A percentile compares a stretch with the other conserved stretches of the same genome.
phyloP scores from a whole-genome alignment of 2,888 invertebrate genomes.

The Protophormia terraenovae region DNA sequence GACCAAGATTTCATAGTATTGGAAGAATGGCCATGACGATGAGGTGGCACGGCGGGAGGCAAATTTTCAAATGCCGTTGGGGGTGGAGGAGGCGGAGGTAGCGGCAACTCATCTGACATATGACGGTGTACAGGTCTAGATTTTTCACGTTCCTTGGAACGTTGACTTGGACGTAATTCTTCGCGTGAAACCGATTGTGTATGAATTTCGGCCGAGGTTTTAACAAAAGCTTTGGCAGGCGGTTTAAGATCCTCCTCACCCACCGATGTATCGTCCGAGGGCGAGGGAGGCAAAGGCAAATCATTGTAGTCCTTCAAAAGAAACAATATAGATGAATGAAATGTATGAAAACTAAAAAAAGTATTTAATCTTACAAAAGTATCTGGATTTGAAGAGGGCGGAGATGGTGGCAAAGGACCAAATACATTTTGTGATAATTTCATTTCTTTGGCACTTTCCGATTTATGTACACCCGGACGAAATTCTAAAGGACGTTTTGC shows the following conservation, averaged over 20 bases:
- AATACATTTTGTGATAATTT: slow-evolving; percentile 80
- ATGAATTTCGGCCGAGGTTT: slow-evolving; percentile 69
- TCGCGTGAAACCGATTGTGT: slow-evolving; percentile 55
- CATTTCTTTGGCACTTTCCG: slow-evolving; percentile 89
- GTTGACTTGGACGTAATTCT: slow-evolving; percentile 54
- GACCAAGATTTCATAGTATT: slow-evolving; percentile 92
- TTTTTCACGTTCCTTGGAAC: slow-evolving; percentile 62
- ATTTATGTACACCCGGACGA: slow-evolving; percentile 87
- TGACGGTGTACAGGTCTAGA: slow-evolving; percentile 73
- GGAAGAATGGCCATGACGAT: slow-evolving; percentile 83
- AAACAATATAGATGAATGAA: neutral
- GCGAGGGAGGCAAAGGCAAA: slow-evolving; percentile 90
- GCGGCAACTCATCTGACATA: slow-evolving; percentile 76
- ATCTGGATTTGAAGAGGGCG: slow-evolving; percentile 78
- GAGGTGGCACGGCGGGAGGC: slow-evolving; percentile 89
- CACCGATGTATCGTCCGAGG: slow-evolving; percentile 83
- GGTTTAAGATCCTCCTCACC: slow-evolving; percentile 76
- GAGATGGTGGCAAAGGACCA: slow-evolving; percentile 81
- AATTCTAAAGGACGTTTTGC: slow-evolving; percentile 80
- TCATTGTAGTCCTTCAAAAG: slow-evolving; percentile 80
- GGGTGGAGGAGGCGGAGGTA: slow-evolving; percentile 74
- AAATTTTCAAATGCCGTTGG: slow-evolving; percentile 73
- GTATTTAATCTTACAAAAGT: slow-evolving; percentile 68
- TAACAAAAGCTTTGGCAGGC: slow-evolving; percentile 59
- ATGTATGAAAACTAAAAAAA: neutral